phyloP scores from a whole-genome alignment of 2,113 vertebrate genomes.

The Cyprinus carpio region DNA sequence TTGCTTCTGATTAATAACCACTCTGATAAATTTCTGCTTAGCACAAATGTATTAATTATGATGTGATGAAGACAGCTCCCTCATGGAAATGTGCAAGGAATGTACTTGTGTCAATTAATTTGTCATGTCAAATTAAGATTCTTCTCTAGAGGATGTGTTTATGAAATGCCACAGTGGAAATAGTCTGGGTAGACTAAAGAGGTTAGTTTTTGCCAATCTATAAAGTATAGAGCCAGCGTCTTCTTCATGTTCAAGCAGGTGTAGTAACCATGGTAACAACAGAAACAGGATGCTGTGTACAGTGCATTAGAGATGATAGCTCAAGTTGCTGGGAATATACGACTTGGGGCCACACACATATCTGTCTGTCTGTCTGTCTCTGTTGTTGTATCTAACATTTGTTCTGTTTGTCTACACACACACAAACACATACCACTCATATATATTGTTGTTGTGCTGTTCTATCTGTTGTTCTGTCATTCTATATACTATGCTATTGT shows the following conservation, averaged over 20 bases:
- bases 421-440: too few relatives aligned
- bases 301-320: slow-evolving; percentile 12
- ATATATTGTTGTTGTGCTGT: too few relatives aligned
- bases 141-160: slow-evolving; percentile 1
- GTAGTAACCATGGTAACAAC: slow-evolving; percentile 52
- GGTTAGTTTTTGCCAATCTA: not conserved
- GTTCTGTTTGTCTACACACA: too few relatives aligned
- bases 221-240: not conserved
- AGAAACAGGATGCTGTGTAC: slow-evolving; percentile 29
- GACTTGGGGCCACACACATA: not conserved
- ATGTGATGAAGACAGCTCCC: slow-evolving; percentile 12
- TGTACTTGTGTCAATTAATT: slow-evolving; percentile 21
- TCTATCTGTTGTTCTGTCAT: too few relatives aligned
- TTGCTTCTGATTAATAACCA: slow-evolving; percentile 35
- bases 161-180: slow-evolving; percentile 11
- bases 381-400: too few relatives aligned
- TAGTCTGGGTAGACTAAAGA: not conserved
- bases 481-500: too few relatives aligned
- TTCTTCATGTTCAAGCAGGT: slow-evolving; percentile 22
- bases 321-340: not conserved
- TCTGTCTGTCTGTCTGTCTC: not conserved
- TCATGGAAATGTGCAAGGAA: slow-evolving; percentile 10
- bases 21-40: slow-evolving; percentile 27
- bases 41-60: slow-evolving; percentile 27
- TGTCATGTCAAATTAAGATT: not conserved